These are phyloP conservation scores for Philotrypesis tridentata DNA, from an alignment of 1,140 invertebrate genomes.

Conservation along the genomic window DNA sequence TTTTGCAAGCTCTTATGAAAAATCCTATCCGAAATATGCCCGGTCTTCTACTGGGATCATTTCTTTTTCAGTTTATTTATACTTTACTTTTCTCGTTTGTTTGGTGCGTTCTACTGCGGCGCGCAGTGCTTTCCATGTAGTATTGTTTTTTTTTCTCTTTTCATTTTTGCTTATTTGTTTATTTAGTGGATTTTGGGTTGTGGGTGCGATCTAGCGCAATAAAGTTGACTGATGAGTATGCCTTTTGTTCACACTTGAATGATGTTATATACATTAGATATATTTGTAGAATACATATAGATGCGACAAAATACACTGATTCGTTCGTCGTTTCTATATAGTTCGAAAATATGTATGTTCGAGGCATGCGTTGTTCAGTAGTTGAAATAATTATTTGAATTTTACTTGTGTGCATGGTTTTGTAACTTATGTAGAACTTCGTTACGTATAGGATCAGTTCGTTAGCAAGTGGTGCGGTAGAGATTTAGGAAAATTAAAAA, in stretches of 20 bases:
- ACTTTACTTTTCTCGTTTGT: background rate
- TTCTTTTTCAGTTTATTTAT: background rate
- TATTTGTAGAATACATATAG: no score
- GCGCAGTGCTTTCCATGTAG: slow-evolving; percentile 71
- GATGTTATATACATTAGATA: no score
- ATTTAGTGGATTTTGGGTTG: slow-evolving; percentile 49
- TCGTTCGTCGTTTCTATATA: background rate
- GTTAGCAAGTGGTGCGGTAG: no score
- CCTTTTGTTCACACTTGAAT: background rate
- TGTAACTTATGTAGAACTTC: background rate
- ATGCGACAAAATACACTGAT: background rate
- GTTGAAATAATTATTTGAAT: slow-evolving; percentile 53
- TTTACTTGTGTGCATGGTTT: slow-evolving; percentile 59
- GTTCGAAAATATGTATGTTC: slow-evolving; percentile 8
- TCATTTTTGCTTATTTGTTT: background rate
- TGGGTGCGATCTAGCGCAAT: slow-evolving; percentile 53
- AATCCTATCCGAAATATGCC: no score
- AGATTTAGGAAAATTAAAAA: slow-evolving; percentile 45
- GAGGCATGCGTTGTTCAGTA: slow-evolving; percentile 40
- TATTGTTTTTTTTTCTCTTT: slow-evolving; percentile 58
- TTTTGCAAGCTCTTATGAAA: no score
- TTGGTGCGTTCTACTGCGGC: no score
- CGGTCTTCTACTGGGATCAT: no score
- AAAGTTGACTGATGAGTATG: slow-evolving; percentile 5
- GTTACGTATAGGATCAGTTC: background rate